Percentiles rank a stretch among this genome's conserved stretches.
Conservation (phyloP, 2,888 invertebrate genomes). For the Strigamia transsilvanica region DNA sequence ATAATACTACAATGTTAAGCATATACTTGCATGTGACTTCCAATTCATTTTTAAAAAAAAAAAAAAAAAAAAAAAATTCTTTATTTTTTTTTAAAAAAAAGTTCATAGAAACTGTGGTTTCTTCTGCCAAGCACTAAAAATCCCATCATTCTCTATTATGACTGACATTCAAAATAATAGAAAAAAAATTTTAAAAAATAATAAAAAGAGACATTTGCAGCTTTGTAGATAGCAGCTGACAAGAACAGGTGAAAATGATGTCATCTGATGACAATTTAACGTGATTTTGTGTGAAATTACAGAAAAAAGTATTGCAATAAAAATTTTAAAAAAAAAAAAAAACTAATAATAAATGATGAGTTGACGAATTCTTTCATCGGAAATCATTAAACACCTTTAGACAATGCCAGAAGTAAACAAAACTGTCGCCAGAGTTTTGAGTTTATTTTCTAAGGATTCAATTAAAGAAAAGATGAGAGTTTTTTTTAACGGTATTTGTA, state of each 20-base stretch:
- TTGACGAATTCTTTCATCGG: neutral
- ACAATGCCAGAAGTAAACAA: no score
- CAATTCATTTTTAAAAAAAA: neutral
- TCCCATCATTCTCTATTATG: slow-evolving; percentile 24
- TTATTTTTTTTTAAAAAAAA: neutral
- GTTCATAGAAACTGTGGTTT: slow-evolving; percentile 6
- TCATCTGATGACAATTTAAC: neutral
- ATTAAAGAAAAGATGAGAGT: no score
- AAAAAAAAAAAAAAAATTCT: no score
- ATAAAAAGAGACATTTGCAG: neutral
- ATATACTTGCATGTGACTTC: neutral
- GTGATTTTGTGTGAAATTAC: neutral
- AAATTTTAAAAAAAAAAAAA: no score
- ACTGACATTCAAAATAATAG: slow-evolving; percentile 24
- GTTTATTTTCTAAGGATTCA: no score
- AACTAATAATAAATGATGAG: no score
- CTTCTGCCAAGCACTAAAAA: slow-evolving; percentile 4
- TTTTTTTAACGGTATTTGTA: no score
- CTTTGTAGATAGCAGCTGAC: neutral
- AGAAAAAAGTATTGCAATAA: neutral
- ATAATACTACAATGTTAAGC: no score
- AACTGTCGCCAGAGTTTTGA: no score
- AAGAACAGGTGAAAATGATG: neutral
- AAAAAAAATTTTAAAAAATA: neutral
- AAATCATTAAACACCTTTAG: no score